Base-by-base conservation (phyloP, 2,113 vertebrate species). In the Amphilophus citrinellus region DNA sequence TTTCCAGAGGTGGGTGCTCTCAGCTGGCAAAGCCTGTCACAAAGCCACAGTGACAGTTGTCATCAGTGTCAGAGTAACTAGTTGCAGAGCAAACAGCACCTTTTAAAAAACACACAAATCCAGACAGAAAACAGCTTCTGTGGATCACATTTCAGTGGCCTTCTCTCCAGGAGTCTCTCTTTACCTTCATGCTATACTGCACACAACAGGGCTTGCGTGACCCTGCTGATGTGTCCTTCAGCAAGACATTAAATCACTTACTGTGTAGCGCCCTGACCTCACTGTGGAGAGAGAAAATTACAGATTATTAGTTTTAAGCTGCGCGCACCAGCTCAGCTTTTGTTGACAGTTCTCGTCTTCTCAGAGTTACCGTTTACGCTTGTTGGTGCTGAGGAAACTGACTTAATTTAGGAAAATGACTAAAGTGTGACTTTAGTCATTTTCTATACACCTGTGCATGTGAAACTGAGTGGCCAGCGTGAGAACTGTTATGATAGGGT, bases 401-500 rank as follows among this genome's bases (percentile, higher is more conserved):
- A 24, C 24, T 24, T 24, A 24, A 24, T 24, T 24, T 24, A 24
- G 24, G 24, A 24, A 24, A 24, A 24, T 24, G 24, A 24, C 24
- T 71, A 13, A 44, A 0, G 24, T 11, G 22, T 32, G 17, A 71
- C 3, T 71, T 53, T 71, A 71, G 44, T 73, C 44, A 53, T 53
- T 53, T n/a, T 82, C 61, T 10, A 42, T 22, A 32, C 73, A 89
- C 78, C 84, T 84, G 80, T 60, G 30, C 62, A 86, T 85, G 59
- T 91, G 84, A 90, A 90, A 87, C 44, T 85, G 82, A 66, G 56
- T 85, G 80, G 82, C 13, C 39, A n/a, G 5, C 20, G 56, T 42
- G 61, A 78, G 79, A 77, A 59, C n/a, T 53, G 47, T 62, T 89
- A 30, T 56, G 77, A 56, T 27, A 61, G 88, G 91, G 86, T 84